Evolutionary conservation across 2,888 invertebrate species (phyloP).

Genomic region (Spisula solida): DNA sequence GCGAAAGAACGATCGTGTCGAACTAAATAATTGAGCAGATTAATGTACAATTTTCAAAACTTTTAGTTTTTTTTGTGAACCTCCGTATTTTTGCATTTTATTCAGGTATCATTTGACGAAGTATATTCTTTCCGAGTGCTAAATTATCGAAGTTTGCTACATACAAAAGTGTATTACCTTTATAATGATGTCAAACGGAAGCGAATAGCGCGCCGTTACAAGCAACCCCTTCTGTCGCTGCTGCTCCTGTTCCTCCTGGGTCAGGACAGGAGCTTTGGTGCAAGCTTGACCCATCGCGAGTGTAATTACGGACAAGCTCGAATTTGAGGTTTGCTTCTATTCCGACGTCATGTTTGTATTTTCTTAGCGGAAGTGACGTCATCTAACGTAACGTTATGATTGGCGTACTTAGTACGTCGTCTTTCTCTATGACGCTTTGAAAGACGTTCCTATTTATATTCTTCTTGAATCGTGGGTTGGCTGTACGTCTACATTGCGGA

Average conservation of each 20-base stretch:
- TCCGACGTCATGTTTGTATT: constrained; percentile 18
- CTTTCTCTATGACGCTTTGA: neutral
- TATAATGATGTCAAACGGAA: constrained; percentile 17
- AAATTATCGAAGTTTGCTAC: no score
- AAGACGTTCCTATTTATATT: neutral
- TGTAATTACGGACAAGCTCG: neutral
- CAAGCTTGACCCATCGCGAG: neutral
- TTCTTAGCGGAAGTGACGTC: neutral
- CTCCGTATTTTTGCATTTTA: no score
- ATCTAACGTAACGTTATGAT: neutral
- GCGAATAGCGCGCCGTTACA: constrained; percentile 1
- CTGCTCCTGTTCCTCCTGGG: neutral
- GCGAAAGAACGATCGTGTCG: no score
- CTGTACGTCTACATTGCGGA: no score
- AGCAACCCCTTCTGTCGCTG: constrained; percentile 10
- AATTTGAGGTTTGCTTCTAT: neutral
- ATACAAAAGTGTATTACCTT: neutral
- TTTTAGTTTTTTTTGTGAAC: no score
- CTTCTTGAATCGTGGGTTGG: no score
- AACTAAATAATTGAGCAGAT: no score
- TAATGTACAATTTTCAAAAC: no score
- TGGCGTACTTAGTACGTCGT: neutral
- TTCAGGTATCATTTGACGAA: no score
- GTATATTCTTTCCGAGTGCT: no score
- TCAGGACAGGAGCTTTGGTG: neutral